phyloP scores from a whole-genome alignment of 2,113 vertebrate species.

The Silurus glanis region DNA sequence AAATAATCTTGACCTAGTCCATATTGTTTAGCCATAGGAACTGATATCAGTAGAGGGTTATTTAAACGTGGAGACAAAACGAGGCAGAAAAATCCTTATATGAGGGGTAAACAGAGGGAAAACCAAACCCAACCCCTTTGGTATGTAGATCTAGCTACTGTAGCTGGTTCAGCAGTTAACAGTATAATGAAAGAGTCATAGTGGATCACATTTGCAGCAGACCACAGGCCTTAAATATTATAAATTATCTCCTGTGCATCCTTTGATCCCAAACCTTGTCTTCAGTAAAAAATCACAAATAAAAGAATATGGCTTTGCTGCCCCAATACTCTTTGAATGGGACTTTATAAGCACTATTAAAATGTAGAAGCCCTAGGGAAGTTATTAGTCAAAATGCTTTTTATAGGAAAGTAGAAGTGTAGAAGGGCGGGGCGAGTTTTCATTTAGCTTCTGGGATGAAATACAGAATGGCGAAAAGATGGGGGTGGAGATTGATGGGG shows the following conservation, averaged over 20 bases:
- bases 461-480: background rate
- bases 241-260: background rate
- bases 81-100: background rate
- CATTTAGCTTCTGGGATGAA: conserved; percentile 17
- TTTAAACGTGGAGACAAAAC: background rate
- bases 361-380: background rate
- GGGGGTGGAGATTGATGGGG: background rate
- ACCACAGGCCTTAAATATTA: background rate
- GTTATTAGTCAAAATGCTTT: conserved; percentile 26
- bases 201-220: too few species aligned
- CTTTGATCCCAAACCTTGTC: background rate
- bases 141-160: background rate
- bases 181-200: too few species aligned
- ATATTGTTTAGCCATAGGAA: background rate
- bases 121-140: background rate
- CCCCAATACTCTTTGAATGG: background rate
- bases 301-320: background rate
- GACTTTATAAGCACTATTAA: background rate
- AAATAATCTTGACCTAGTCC: background rate
- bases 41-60: background rate
- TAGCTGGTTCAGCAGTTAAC: too few species aligned
- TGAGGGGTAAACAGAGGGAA: background rate
- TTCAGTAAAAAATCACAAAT: background rate
- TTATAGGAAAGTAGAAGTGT: background rate
- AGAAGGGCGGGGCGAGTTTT: background rate